Percentiles rank a stretch among this genome's conserved stretches.
Conservation (phyloP, 2,113 vertebrate genomes). For the Chaetops frenatus region DNA sequence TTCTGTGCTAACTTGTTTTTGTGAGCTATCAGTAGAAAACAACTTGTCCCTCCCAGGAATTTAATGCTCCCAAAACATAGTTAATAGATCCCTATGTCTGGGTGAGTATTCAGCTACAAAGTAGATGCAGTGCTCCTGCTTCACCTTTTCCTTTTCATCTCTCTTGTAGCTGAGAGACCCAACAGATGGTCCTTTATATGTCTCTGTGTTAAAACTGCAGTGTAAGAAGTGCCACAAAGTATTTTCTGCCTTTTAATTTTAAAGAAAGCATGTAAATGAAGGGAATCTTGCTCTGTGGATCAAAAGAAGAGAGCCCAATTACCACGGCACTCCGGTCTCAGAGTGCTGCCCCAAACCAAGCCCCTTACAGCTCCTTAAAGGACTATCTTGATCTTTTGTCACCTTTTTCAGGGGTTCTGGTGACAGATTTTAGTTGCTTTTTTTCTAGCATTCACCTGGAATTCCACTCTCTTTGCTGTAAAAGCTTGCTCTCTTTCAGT, state of each 20-base stretch:
- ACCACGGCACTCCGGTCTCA: fast-evolving
- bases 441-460: background rate
- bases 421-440: background rate
- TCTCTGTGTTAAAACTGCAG: background rate
- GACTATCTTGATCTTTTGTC: background rate
- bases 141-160: background rate
- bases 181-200: background rate
- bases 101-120: background rate
- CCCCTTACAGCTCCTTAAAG: background rate
- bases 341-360: background rate
- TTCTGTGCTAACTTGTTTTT: constrained; percentile 6
- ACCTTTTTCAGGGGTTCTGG: background rate
- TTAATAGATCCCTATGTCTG: background rate
- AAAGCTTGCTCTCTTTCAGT: background rate
- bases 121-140: background rate
- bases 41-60: constrained; percentile 9
- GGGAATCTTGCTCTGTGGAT: background rate
- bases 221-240: background rate
- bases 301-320: background rate
- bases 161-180: background rate
- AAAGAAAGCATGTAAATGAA: background rate
- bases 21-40: background rate
- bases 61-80: background rate
- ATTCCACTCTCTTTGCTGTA: background rate
- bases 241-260: background rate